phyloP scores from a whole-genome alignment of 2,888 invertebrate species.

The Drosophila affinis region DNA sequence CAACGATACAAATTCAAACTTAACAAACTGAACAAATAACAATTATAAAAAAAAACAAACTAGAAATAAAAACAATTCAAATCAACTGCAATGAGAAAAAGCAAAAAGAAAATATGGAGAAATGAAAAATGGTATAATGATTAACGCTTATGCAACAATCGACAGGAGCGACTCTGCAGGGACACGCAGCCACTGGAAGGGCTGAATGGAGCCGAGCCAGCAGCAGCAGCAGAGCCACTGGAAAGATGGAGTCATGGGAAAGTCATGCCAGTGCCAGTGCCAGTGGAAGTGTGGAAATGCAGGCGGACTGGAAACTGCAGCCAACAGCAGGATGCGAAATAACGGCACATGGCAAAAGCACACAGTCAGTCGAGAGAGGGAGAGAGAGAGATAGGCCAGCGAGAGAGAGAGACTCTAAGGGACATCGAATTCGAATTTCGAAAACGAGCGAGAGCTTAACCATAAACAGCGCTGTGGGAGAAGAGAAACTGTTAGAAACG shows the following conservation, averaged over 20 bases:
- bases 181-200: conserved; percentile 64
- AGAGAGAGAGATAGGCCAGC: conserved; percentile 12
- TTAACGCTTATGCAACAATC: conserved; percentile 77
- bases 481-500: not conserved
- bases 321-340: conserved; percentile 58
- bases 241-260: conserved; percentile 18
- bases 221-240: conserved; percentile 63
- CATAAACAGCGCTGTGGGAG: conserved; percentile 33
- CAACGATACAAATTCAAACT: conserved; percentile 26
- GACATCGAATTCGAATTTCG: conserved; percentile 38
- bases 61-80: conserved; percentile 36
- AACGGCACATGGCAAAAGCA: conserved; percentile 55
- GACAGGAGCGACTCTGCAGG: conserved; percentile 49
- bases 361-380: conserved; percentile 1
- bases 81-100: conserved; percentile 29
- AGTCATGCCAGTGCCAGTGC: conserved; percentile 13
- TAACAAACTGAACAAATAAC: conserved; percentile 23
- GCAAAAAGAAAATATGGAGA: conserved; percentile 21
- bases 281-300: conserved; percentile 53
- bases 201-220: conserved; percentile 41
- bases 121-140: conserved; percentile 29
- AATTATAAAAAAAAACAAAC: conserved; percentile 3
- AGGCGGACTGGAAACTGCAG: conserved; percentile 66
- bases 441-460: conserved; percentile 46
- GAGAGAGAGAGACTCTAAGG: conserved; percentile 38